phyloP scores from a whole-genome alignment of 1,140 invertebrate genomes.

The Frieseomelitta varia region DNA sequence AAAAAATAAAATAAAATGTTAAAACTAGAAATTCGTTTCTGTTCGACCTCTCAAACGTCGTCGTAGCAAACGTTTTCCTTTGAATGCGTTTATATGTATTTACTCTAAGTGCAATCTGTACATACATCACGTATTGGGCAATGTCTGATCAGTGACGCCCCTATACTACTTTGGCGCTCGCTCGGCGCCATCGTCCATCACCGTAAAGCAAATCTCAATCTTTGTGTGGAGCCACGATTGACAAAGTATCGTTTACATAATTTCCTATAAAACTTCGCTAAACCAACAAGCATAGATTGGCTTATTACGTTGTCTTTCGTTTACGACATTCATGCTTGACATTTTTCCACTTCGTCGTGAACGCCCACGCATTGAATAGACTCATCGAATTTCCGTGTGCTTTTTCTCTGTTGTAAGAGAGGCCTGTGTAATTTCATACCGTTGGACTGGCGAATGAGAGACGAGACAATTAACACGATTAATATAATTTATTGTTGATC shows the following conservation, averaged over 20 bases:
- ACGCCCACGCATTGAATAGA: not conserved
- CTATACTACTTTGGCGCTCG: not conserved
- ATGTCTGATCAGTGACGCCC: not conserved
- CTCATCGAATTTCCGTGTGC: not conserved
- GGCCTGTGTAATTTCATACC: not conserved
- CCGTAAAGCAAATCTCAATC: not conserved
- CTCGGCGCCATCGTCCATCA: not conserved
- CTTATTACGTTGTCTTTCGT: not conserved
- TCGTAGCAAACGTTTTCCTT: too few species aligned
- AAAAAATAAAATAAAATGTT: too few species aligned
- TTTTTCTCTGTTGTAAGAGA: not conserved
- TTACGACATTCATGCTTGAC: too few species aligned
- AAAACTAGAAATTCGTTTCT: too few species aligned
- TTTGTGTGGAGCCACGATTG: not conserved
- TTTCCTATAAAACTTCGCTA: not conserved
- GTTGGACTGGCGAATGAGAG: not conserved
- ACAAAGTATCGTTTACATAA: too few species aligned
- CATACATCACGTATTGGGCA: not conserved
- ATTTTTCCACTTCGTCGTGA: not conserved
- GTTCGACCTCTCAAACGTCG: too few species aligned
- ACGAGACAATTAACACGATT: constrained; percentile 19
- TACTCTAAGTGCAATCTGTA: too few species aligned
- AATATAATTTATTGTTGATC: constrained; percentile 40
- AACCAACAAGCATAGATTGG: not conserved
- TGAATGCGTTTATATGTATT: too few species aligned